Evolutionary conservation across 2,797 vertebrate genomes (phyloP).

Genomic region (Tympanoctomys barrerae): DNA sequence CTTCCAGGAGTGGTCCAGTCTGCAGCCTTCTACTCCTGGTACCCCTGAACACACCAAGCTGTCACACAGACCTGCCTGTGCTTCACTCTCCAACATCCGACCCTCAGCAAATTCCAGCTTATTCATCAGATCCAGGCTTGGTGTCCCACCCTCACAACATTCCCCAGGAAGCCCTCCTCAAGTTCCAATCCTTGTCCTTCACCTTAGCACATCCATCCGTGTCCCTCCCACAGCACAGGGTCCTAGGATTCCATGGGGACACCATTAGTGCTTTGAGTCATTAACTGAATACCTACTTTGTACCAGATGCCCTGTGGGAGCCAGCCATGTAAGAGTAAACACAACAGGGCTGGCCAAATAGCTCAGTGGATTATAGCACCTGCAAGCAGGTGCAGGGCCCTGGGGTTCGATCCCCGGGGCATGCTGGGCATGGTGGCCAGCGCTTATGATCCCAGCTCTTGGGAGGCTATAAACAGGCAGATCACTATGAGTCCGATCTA

Average conservation of each 20-base stretch:
- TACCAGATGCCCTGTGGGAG: not conserved
- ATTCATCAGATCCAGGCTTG: not conserved
- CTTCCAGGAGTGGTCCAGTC: not conserved
- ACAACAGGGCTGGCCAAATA: not conserved
- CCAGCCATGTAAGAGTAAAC: not conserved
- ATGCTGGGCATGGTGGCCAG: too few species aligned
- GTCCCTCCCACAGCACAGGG: not conserved
- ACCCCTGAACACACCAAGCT: not conserved
- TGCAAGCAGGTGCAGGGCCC: too few species aligned
- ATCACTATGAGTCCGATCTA: too few species aligned
- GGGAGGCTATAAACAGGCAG: too few species aligned
- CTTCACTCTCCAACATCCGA: not conserved
- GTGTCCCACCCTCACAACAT: not conserved
- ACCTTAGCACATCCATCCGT: not conserved
- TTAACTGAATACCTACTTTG: not conserved
- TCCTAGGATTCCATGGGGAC: not conserved
- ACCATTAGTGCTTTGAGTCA: not conserved
- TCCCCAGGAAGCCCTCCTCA: not conserved
- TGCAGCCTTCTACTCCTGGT: not conserved
- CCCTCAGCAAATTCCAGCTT: not conserved
- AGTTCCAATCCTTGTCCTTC: not conserved
- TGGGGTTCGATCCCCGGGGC: too few species aligned
- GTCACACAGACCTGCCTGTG: not conserved
- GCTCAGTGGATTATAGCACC: too few species aligned
- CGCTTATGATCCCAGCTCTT: too few species aligned